Base-by-base conservation (phyloP, 2,888 invertebrate species). In the Limnephilus lunatus region DNA sequence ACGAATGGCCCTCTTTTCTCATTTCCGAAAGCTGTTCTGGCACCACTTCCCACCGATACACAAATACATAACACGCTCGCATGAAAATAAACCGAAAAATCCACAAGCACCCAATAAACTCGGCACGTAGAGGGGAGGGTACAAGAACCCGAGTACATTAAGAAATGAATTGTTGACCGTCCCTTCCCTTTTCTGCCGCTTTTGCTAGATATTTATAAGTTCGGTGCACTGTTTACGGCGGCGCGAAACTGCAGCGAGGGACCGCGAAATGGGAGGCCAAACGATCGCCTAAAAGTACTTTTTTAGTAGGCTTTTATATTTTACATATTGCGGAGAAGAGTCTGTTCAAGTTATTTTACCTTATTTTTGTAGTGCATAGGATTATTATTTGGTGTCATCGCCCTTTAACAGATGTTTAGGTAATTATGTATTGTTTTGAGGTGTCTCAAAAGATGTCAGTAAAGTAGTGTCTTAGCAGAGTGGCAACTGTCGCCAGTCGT, bases 141-240 rank as follows among this genome's bases (percentile, higher is more conserved):
- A 25, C 68, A 68, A 68, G 25, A 68, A 25, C 68, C 68, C 68
- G 68, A 68, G 90, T 90, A 85, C 90, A 90, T 90, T 90, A 90
- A 90, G 68, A 85, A 53, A 85, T 90, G 90, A 90, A 85, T 85
- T 90, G 90, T 90, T 85, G 85, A 90, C 90, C 90, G 68, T n/a
- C 80, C 85, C 85, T 90, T 35, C n/a, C 89, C 30, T 48, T 86
- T 86, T 48, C n/a, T 30, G 30, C 44, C 30, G 44, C 44, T 86
- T 86, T 86, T 44, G 39, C 48, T 15, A n/a, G n/a, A 48, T 44
- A n/a, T 85, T 85, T 39, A 85, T 86, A 30, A n/a, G 14, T 68
- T 35, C 86, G 48, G 48, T 44, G 86, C 35, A 39, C 83, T 25
- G 83, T 83, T 83, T 35, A 39, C 83, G 11, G 7, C 82, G 85